Evolutionary conservation across 2,797 vertebrate genomes (phyloP).

Genomic region (Tauraco hartlaubi): DNA sequence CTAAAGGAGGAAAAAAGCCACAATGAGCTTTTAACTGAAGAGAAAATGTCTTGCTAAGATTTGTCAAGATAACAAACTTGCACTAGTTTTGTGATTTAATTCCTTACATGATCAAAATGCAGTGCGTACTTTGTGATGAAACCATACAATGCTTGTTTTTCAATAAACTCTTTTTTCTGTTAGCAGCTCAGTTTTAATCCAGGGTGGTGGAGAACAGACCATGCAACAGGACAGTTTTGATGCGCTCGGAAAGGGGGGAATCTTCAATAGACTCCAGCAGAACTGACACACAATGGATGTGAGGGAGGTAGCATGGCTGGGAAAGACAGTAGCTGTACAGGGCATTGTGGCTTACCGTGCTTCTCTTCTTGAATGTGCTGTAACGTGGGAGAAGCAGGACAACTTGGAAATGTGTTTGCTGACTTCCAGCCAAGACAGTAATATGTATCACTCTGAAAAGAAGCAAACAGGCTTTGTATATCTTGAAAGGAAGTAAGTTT

Average conservation of each 20-base stretch:
- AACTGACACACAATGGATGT: background rate
- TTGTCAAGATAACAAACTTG: slow-evolving; percentile 64
- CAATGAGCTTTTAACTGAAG: slow-evolving; percentile 63
- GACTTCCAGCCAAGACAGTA: background rate
- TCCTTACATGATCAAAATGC: slow-evolving; percentile 56
- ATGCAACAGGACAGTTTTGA: background rate
- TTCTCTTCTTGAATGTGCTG: background rate
- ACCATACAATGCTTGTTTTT: slow-evolving; percentile 25
- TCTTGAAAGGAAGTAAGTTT: background rate
- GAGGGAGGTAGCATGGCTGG: background rate
- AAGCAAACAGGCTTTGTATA: background rate
- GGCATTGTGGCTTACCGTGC: background rate
- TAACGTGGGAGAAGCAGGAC: background rate
- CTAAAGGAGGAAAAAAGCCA: slow-evolving; percentile 57
- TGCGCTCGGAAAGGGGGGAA: background rate
- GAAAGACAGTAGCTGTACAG: background rate
- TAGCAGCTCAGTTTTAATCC: background rate
- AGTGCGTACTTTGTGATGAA: background rate
- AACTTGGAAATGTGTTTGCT: background rate
- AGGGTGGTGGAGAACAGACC: background rate
- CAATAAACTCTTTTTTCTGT: background rate
- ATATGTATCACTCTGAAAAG: background rate
- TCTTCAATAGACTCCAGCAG: background rate
- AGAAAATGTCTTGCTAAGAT: slow-evolving; percentile 64
- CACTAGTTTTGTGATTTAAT: slow-evolving; percentile 55